These are phyloP conservation scores for Leucopsar rothschildi DNA, from an alignment of 2,113 vertebrate genomes.

Conservation along the genomic window DNA sequence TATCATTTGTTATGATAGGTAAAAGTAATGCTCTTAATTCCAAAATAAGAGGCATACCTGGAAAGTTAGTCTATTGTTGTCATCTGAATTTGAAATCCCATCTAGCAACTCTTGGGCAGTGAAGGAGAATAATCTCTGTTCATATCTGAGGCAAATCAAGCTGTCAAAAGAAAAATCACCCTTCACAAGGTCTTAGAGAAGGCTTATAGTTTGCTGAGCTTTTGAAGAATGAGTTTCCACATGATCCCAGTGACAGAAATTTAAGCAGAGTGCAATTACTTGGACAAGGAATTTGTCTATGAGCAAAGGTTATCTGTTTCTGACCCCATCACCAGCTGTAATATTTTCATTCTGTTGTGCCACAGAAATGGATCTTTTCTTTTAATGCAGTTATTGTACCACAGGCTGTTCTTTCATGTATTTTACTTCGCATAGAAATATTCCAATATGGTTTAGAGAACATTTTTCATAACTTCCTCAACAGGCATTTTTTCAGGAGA, in stretches of 20 bases:
- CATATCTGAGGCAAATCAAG: background rate
- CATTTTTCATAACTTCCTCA: background rate
- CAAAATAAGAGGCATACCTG: background rate
- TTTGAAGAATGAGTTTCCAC: background rate
- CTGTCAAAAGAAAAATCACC: background rate
- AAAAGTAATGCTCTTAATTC: background rate
- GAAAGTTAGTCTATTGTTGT: background rate
- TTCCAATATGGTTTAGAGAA: background rate
- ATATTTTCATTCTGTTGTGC: background rate
- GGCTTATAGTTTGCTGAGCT: background rate
- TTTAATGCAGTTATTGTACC: background rate
- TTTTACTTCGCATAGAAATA: background rate
- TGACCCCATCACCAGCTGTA: background rate
- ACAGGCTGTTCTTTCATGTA: background rate
- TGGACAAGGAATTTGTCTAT: background rate
- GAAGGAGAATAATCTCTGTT: background rate
- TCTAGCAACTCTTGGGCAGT: background rate
- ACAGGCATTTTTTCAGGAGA: background rate
- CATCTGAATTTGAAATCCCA: background rate
- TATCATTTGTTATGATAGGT: background rate
- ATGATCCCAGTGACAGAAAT: background rate
- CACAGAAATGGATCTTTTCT: background rate
- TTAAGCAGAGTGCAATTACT: background rate
- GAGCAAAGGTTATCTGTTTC: background rate
- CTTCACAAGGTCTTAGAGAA: background rate